phyloP scores from a whole-genome alignment of 1,140 invertebrate species.

The Cydia fagiglandana region DNA sequence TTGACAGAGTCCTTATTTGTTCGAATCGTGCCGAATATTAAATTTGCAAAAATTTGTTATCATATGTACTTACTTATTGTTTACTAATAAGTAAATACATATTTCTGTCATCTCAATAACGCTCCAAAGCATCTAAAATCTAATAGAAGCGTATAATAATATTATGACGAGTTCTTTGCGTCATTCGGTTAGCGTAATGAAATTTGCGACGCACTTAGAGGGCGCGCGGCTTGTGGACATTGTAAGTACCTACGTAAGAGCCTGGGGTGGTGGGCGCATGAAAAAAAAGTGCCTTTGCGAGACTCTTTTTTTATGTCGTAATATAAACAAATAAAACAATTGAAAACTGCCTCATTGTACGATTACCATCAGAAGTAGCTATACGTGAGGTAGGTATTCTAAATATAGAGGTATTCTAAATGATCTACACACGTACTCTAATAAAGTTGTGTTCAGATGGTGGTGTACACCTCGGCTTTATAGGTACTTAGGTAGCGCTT shows the following conservation, averaged over 20 bases:
- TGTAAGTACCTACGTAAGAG: neutral
- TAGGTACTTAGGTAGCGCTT: no score
- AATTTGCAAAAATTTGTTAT: neutral
- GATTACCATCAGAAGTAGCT: no score
- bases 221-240: constrained; percentile 1
- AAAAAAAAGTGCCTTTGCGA: neutral
- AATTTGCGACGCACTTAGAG: constrained; percentile 31
- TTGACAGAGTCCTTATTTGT: no score
- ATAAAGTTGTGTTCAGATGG: no score
- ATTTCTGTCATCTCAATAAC: constrained; percentile 8
- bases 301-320: no score
- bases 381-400: no score
- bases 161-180: constrained; percentile 24
- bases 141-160: constrained; percentile 20
- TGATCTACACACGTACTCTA: no score
- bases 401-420: no score
- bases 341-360: no score
- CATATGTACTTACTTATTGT: neutral
- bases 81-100: neutral
- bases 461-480: no score
- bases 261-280: neutral
- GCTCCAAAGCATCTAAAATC: constrained; percentile 4
- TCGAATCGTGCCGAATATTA: no score
- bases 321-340: no score
- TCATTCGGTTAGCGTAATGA: constrained; percentile 30